phyloP scores from a whole-genome alignment of 2,113 vertebrate species.

The Osmerus mordax region DNA sequence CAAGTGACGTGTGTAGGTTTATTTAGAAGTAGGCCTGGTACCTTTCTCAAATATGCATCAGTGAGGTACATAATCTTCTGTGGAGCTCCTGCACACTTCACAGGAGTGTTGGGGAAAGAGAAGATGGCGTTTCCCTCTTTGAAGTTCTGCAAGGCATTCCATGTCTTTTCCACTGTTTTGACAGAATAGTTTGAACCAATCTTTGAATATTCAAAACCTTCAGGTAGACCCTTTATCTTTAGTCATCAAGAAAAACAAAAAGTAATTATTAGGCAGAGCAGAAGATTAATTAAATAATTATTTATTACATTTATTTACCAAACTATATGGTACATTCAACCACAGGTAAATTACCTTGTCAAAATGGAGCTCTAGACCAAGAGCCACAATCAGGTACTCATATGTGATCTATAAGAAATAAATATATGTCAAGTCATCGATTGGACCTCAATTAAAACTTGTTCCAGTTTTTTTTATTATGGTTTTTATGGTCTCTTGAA shows the following conservation, averaged over 20 bases:
- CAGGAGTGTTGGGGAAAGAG: slow-evolving; percentile 88
- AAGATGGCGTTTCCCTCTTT: slow-evolving; percentile 93
- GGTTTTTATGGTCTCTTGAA: too few species aligned
- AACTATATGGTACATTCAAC: not conserved
- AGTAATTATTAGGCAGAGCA: not conserved
- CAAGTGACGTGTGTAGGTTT: not conserved
- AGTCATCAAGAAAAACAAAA: not conserved
- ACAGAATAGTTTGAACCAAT: slow-evolving; percentile 95
- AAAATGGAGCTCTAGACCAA: slow-evolving; percentile 89
- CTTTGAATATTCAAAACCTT: slow-evolving; percentile 85
- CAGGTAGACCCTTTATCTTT: slow-evolving; percentile 94
- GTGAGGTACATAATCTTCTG: slow-evolving; percentile 99
- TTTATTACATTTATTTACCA: not conserved
- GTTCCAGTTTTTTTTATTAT: too few species aligned
- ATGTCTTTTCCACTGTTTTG: slow-evolving; percentile 90
- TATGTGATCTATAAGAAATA: slow-evolving; percentile 81
- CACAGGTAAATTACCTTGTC: slow-evolving; percentile 79
- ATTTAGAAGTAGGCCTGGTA: slow-evolving; percentile 40
- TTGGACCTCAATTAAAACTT: too few species aligned
- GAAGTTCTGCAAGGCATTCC: slow-evolving; percentile 88
- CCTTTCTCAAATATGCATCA: slow-evolving; percentile 88
- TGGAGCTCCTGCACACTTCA: slow-evolving; percentile 95
- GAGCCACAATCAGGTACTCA: slow-evolving; percentile 92
- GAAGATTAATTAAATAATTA: not conserved
- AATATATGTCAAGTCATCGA: too few species aligned